phyloP scores from a whole-genome alignment of 2,797 vertebrate species.

The Semotilus atromaculatus region DNA sequence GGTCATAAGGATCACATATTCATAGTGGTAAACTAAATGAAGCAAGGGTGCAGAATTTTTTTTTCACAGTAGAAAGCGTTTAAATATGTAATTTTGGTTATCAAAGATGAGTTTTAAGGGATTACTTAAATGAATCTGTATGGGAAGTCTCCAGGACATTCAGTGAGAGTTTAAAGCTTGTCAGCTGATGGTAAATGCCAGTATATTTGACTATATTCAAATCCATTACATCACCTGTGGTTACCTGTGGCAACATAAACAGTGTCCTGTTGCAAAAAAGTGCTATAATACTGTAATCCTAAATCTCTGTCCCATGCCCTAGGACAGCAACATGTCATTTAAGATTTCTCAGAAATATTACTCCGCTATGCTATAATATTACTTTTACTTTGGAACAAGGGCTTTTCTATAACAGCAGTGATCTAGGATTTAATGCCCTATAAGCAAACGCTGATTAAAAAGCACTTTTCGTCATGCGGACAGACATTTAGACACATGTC shows the following conservation, averaged over 20 bases:
- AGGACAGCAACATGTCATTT: constrained; percentile 3
- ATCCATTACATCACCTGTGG: constrained; percentile 31
- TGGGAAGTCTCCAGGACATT: neutral
- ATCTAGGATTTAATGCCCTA: neutral
- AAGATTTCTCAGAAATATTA: constrained; percentile 37
- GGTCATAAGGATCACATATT: no score
- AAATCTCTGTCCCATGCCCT: constrained; percentile 3
- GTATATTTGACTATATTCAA: constrained; percentile 54
- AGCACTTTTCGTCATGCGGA: neutral
- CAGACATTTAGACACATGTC: constrained; percentile 11
- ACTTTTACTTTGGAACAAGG: neutral
- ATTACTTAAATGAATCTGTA: neutral
- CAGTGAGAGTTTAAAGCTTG: neutral
- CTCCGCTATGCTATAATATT: neutral
- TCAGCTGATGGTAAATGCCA: constrained; percentile 8
- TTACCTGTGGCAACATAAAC: constrained; percentile 38
- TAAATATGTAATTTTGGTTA: no score
- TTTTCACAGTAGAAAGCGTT: no score
- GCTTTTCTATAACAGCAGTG: constrained; percentile 12
- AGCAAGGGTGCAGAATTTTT: neutral
- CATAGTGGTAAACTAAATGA: neutral
- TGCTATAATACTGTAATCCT: constrained; percentile 16
- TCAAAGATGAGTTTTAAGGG: no score
- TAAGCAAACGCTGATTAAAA: constrained; percentile 12
- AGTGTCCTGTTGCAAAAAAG: constrained; percentile 35